Evolutionary conservation across 2,113 vertebrate species (phyloP).

Genomic region (Microcebus tavaratra): DNA sequence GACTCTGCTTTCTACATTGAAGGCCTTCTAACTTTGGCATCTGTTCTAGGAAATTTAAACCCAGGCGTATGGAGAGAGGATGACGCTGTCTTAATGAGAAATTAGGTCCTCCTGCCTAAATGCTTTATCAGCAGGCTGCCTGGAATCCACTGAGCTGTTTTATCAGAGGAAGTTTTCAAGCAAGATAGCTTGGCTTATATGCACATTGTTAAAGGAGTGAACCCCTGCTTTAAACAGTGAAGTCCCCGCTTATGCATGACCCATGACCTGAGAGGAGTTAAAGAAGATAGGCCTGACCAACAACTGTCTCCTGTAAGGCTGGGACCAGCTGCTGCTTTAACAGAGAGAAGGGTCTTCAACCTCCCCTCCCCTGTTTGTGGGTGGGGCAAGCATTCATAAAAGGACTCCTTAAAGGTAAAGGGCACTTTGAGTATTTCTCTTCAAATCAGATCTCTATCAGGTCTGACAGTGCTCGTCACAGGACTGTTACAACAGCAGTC

Average conservation of each 20-base stretch:
- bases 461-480: not conserved
- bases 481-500: not conserved
- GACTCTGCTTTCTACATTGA: not conserved
- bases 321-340: not conserved
- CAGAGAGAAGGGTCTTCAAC: not conserved
- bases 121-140: slow-evolving; percentile 12
- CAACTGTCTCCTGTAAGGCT: not conserved
- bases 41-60: not conserved
- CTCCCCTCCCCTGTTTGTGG: not conserved
- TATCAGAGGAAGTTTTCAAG: slow-evolving; percentile 38
- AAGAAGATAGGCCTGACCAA: not conserved
- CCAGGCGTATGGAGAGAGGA: not conserved
- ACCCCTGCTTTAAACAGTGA: not conserved
- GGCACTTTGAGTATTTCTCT: not conserved
- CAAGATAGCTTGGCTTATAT: not conserved
- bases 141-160: slow-evolving; percentile 23
- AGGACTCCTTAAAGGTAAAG: slow-evolving; percentile 9
- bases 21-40: not conserved
- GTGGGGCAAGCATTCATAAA: not conserved
- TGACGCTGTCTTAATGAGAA: slow-evolving; percentile 32
- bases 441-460: not conserved
- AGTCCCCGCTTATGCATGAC: not conserved
- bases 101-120: slow-evolving; percentile 29
- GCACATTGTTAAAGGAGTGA: not conserved
- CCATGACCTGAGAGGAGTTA: not conserved